Evolutionary conservation across 2,113 vertebrate species (phyloP), one percentile per base, ranked within the genome.

Genomic region (Pelusios castaneus): DNA sequence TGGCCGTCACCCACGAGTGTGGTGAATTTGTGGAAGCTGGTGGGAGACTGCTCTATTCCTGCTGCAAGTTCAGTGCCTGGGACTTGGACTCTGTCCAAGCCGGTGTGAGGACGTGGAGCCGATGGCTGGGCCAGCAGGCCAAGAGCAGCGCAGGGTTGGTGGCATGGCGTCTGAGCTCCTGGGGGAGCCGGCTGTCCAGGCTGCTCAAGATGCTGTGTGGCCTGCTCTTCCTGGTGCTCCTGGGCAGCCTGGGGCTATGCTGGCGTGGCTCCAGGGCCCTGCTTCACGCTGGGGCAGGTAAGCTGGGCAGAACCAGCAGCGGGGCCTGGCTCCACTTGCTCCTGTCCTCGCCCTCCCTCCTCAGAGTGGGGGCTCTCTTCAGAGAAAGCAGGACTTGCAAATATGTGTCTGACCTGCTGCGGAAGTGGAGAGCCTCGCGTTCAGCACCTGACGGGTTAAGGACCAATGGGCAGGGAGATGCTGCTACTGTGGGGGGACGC

Each of bases 11-110:
- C 75, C 93, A 43, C 47, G 55, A 31, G 2, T 77, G 77, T 86
- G 98, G 98, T 60, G 96, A 99, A 17, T 97, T 96, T 0, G 98
- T 99, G 51, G 99, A 99, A 96, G 96, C 96, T 1, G 98, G 98
- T 38, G 98, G 97, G 12, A 78, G 98, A 78, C 97, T 98, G 84
- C 95, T 99, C 43, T 98, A 98, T 88, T 97, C 97, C 87, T 97
- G 98, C 52, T 98, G 98, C 77, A 97, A 94, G 80, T 92, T 99
- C 51, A 84, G 98, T 41, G 84, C 91, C 49, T 97, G 97, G 6
- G 98, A 99, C 80, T 21, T 98, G 63, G 97, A 97, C 27, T 97
- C 95, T 84, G 95, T 98, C 82, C 98, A 97, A 92, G 98, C 95
- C 1, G 97, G 98, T 24, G 58, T 98, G 34, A 81, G 90, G 88